Evolutionary conservation across 2,888 invertebrate species (phyloP), one percentile per base, ranked within the genome.

Genomic region (Altica lythri): DNA sequence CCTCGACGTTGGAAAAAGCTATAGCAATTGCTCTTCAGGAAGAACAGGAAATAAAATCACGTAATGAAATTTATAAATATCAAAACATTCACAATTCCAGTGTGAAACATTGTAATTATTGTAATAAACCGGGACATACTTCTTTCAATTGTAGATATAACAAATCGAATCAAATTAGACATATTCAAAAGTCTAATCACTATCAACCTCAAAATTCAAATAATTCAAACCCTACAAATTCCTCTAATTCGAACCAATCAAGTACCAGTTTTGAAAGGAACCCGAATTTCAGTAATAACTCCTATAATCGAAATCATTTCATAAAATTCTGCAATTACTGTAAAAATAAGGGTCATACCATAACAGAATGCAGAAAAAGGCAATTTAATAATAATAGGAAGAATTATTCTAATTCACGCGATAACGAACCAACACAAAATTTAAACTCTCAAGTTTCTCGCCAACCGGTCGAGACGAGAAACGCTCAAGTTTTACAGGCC

Each of bases 101-200:
- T 30, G 30, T 30, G n/a, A 30, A 30, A 12, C 30, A 30, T 30
- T 30, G 30, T 30, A 30, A 30, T 30, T 30, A 30, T 30, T 30
- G 30, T 6, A 22, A 22, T 6, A 22, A 22, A 22, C 22, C 22
- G 22, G 22, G 22, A 22, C 22, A 22, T 22, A 22, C 22, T 22
- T 22, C 22, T 22, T 22, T 22, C 22, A 22, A 22, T 22, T 22
- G 22, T 6, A 22, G 22, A 22, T 22, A 5, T 22, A 22, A 22
- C 22, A 22, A 22, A 22, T 22, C 22, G 6, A 22, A 22, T 30
- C 30, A 30, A 30, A 30, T 30, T 30, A 30, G 30, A 30, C 12
- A 30, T 30, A 30, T 30, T 4, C 30, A 30, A 30, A 22, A 22
- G 22, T 22, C 22, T 5, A 30, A 30, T 12, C n/a, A 4, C 4